phyloP scores from a whole-genome alignment of 2,888 invertebrate species.

The Napeogenes inachia region DNA sequence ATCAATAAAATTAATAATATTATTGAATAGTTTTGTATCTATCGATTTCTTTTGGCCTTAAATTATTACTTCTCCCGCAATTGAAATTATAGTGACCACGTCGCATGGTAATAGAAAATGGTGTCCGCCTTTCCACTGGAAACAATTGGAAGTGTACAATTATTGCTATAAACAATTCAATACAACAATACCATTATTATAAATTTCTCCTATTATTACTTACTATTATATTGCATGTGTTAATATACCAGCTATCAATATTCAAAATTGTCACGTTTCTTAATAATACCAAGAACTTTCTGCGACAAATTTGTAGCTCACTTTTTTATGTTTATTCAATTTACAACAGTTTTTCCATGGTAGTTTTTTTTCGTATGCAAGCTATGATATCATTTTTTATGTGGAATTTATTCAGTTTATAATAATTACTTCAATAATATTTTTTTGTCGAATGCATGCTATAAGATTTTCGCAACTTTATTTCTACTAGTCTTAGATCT shows the following conservation, averaged over 20 bases:
- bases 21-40: neutral
- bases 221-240: slow-evolving; percentile 1
- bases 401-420: too few species aligned
- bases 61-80: neutral
- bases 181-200: slow-evolving; percentile 9
- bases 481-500: too few species aligned
- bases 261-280: too few species aligned
- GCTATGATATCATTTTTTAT: too few species aligned
- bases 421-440: too few species aligned
- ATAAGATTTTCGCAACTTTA: too few species aligned
- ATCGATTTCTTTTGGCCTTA: neutral
- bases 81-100: slow-evolving; percentile 1
- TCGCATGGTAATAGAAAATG: slow-evolving; percentile 1
- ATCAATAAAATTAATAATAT: neutral
- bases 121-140: slow-evolving; percentile 24
- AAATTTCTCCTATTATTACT: neutral
- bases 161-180: slow-evolving; percentile 27
- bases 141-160: slow-evolving; percentile 30
- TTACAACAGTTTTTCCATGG: too few species aligned
- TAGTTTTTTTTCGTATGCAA: too few species aligned
- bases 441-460: too few species aligned
- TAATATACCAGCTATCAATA: neutral
- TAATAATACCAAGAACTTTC: neutral
- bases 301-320: too few species aligned
- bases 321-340: too few species aligned